These are phyloP conservation scores for Notothenia rossii DNA, from an alignment of 2,113 vertebrate species.

Conservation along the genomic window DNA sequence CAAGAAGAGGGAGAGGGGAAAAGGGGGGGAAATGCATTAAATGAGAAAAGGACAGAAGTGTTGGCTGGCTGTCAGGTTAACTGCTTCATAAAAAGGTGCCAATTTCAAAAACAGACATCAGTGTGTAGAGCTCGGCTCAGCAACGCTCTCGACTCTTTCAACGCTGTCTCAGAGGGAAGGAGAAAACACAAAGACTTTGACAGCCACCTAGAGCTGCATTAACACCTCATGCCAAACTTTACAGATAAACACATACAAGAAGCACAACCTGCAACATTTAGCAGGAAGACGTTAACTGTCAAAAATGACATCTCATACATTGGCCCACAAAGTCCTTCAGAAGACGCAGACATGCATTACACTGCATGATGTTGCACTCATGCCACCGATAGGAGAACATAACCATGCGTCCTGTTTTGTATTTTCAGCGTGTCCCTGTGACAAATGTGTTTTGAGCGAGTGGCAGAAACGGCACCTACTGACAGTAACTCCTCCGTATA, in stretches of 20 bases:
- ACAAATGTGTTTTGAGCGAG: constrained; percentile 55
- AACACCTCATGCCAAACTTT: constrained; percentile 16
- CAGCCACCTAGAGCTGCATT: constrained; percentile 47
- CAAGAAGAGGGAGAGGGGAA: constrained; percentile 23
- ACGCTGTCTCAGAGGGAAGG: constrained; percentile 6
- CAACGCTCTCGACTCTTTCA: constrained; percentile 18
- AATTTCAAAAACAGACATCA: constrained; percentile 63
- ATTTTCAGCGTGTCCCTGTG: constrained; percentile 47
- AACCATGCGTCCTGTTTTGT: constrained; percentile 43
- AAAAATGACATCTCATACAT: constrained; percentile 21
- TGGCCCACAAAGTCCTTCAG: constrained; percentile 5
- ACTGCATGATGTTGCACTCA: constrained; percentile 25
- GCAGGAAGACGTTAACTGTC: constrained; percentile 31
- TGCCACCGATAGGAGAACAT: constrained; percentile 38
- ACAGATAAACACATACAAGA: constrained; percentile 34
- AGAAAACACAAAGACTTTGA: constrained; percentile 40
- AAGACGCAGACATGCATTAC: constrained; percentile 31
- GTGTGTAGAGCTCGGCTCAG: constrained; percentile 15
- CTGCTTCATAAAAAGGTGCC: constrained; percentile 66
- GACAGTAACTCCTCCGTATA: constrained; percentile 41
- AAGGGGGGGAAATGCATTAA: constrained; percentile 35
- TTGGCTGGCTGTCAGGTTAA: constrained; percentile 63
- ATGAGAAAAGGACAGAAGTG: constrained; percentile 44
- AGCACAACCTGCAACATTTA: constrained; percentile 5
- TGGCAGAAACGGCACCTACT: constrained; percentile 18